Conservation (phyloP, 2,797 vertebrate species). For the Orientallactaga sibirica region DNA sequence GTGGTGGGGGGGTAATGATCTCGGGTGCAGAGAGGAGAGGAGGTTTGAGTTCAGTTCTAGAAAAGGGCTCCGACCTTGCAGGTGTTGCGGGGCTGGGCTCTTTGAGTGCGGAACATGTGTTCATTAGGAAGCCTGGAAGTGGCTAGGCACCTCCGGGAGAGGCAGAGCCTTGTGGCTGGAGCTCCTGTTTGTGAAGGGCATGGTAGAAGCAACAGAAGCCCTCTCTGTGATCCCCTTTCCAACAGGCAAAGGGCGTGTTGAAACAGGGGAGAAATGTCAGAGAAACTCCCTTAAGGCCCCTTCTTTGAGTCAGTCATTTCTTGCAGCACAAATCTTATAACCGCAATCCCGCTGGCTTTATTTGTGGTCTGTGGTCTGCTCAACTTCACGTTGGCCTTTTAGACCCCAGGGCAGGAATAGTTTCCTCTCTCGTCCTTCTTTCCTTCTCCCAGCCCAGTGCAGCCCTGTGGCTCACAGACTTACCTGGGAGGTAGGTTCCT, state of each 20-base stretch:
- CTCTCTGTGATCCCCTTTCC: background rate
- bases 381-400: conserved; percentile 20
- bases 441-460: background rate
- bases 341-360: background rate
- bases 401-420: background rate
- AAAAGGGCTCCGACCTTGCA: background rate
- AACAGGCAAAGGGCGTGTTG: conserved; percentile 20
- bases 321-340: background rate
- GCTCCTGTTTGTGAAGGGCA: conserved; percentile 6
- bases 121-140: background rate
- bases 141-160: background rate
- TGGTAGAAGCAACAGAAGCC: background rate
- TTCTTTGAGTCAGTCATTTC: no score
- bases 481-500: no score
- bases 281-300: background rate
- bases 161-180: background rate
- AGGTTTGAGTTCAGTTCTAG: background rate
- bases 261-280: background rate
- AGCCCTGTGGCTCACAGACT: no score
- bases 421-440: background rate
- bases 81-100: background rate
- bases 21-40: background rate
- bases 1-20: background rate
- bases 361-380: conserved; percentile 3
- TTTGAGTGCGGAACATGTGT: background rate